phyloP scores from a whole-genome alignment of 2,113 vertebrate genomes.

The Eulacestoma nigropectus region DNA sequence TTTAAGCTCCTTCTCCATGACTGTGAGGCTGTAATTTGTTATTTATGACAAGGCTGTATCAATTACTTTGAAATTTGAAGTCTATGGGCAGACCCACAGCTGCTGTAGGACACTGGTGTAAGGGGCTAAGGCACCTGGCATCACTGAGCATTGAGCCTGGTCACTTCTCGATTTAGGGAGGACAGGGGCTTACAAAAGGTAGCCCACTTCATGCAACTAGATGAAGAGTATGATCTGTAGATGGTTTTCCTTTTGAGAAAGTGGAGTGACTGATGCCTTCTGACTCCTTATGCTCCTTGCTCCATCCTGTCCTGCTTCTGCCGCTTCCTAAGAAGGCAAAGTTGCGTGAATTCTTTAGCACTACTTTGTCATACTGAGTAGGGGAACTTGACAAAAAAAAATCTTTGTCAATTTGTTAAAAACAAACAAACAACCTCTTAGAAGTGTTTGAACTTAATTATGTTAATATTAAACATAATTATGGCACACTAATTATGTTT shows the following conservation, averaged over 20 bases:
- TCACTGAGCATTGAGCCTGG: neutral
- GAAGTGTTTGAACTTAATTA: slow-evolving; percentile 10
- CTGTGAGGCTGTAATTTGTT: neutral
- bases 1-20: neutral
- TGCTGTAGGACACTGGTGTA: neutral
- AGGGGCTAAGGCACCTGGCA: neutral
- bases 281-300: neutral
- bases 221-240: neutral
- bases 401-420: neutral
- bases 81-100: neutral
- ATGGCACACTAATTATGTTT: neutral
- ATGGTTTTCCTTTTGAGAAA: neutral
- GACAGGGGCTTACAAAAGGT: neutral
- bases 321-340: neutral
- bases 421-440: neutral
- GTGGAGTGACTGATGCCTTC: neutral
- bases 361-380: neutral
- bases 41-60: neutral
- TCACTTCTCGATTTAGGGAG: neutral
- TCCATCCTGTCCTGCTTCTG: neutral
- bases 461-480: slow-evolving; percentile 11
- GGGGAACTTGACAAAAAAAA: neutral
- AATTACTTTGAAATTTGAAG: neutral
- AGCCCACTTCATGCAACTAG: neutral
- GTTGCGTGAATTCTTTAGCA: neutral